A percentile compares a stretch with the other conserved stretches of the same genome.
phyloP scores from a whole-genome alignment of 1,140 invertebrate species.

The Paraescarpia echinospica region DNA sequence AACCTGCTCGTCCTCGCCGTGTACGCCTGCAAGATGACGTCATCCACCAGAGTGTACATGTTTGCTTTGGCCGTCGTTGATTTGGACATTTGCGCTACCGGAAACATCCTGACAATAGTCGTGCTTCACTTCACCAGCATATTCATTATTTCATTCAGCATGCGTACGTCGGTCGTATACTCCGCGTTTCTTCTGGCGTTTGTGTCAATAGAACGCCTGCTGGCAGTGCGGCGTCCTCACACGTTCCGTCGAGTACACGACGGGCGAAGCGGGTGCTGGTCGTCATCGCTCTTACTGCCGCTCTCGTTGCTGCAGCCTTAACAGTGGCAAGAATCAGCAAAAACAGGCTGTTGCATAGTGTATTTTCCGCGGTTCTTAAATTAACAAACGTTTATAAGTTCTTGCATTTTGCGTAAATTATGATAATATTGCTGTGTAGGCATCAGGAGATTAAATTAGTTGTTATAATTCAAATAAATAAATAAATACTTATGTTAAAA shows the following conservation, averaged over 20 bases:
- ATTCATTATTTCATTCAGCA: background rate
- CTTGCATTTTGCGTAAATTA: too few species aligned
- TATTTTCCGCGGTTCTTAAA: background rate
- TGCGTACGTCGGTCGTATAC: background rate
- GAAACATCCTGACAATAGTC: background rate
- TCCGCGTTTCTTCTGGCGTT: background rate
- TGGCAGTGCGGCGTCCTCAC: background rate
- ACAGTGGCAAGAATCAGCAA: background rate
- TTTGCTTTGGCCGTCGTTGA: background rate
- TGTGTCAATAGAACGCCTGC: background rate
- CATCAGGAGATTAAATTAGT: too few species aligned
- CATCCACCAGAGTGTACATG: background rate
- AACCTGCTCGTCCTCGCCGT: background rate
- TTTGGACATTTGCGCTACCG: background rate
- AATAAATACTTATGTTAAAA: too few species aligned
- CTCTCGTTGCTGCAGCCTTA: background rate
- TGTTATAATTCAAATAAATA: too few species aligned
- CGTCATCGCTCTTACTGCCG: background rate
- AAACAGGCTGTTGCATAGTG: background rate
- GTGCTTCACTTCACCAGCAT: background rate
- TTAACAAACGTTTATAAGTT: background rate
- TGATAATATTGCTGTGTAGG: too few species aligned
- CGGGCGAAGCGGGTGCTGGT: background rate
- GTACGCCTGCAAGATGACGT: background rate
- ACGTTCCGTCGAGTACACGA: background rate